phyloP scores from a whole-genome alignment of 2,888 invertebrate species.

The Epistrophe grossulariae region DNA sequence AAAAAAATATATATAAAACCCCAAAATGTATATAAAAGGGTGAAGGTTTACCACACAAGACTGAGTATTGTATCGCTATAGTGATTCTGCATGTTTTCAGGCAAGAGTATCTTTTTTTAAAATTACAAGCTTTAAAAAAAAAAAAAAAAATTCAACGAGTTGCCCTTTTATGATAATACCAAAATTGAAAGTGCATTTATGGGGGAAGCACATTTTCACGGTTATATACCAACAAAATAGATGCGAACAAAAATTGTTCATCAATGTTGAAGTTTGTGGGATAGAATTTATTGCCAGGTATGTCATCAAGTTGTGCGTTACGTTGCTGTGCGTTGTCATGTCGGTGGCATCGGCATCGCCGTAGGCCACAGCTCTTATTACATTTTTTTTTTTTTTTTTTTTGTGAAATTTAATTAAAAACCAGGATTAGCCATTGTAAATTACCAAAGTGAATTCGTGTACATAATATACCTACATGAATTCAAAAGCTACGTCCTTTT shows the following conservation, averaged over 20 bases:
- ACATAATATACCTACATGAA: neutral
- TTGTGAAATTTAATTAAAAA: constrained; percentile 50
- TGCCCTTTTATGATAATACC: constrained; percentile 34
- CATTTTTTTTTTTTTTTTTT: constrained; percentile 9
- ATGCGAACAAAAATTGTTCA: neutral
- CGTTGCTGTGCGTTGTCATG: neutral
- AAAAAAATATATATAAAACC: neutral
- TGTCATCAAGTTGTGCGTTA: neutral
- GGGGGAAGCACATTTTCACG: neutral
- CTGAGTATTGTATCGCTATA: constrained; percentile 13
- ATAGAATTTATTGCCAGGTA: neutral
- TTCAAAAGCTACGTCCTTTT: neutral
- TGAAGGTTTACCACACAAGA: constrained; percentile 13
- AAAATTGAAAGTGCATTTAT: neutral
- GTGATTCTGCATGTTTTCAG: neutral
- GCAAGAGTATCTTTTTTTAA: constrained; percentile 3
- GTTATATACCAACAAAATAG: neutral
- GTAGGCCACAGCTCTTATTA: neutral
- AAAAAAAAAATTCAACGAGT: constrained; percentile 37
- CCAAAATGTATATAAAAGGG: neutral
- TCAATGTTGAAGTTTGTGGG: neutral
- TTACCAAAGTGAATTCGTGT: neutral
- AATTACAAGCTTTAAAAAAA: neutral
- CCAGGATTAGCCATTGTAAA: constrained; percentile 22
- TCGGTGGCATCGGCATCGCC: neutral